Conservation (phyloP, 37 sponge, comb jelly and placozoan species). For the Haliclona indistincta region DNA sequence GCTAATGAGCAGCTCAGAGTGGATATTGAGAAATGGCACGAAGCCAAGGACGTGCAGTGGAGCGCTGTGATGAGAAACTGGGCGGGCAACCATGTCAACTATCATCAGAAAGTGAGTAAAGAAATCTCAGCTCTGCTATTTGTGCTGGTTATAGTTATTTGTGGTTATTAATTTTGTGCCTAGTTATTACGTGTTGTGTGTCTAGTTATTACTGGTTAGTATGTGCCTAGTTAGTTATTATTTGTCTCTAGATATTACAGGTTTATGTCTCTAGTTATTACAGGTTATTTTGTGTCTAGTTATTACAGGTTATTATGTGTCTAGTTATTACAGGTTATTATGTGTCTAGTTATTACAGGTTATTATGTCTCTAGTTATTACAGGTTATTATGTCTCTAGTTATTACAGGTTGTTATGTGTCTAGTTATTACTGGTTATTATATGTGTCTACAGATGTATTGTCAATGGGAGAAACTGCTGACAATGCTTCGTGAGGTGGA, state of each 20-base stretch:
- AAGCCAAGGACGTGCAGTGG: constrained; percentile 51
- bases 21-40: constrained; percentile 79
- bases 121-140: not conserved
- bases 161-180: no score
- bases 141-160: no score
- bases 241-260: no score
- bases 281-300: no score
- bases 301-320: no score
- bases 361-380: no score
- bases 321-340: no score
- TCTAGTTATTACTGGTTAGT: not conserved
- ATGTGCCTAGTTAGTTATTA: not conserved
- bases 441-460: not conserved
- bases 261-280: no score
- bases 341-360: no score
- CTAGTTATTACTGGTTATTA: not conserved
- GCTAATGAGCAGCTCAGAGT: constrained; percentile 71
- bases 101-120: constrained; percentile 75
- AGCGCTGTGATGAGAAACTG: constrained; percentile 29
- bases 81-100: constrained; percentile 51
- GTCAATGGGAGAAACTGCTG: constrained; percentile 1
- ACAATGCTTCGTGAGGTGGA: not conserved
- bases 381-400: no score
- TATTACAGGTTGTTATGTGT: no score
- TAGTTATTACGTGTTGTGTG: no score